Evolutionary conservation across 1,140 invertebrate species (phyloP), one percentile per base, ranked within the genome.

Genomic region (Wiebesia pumilae): DNA sequence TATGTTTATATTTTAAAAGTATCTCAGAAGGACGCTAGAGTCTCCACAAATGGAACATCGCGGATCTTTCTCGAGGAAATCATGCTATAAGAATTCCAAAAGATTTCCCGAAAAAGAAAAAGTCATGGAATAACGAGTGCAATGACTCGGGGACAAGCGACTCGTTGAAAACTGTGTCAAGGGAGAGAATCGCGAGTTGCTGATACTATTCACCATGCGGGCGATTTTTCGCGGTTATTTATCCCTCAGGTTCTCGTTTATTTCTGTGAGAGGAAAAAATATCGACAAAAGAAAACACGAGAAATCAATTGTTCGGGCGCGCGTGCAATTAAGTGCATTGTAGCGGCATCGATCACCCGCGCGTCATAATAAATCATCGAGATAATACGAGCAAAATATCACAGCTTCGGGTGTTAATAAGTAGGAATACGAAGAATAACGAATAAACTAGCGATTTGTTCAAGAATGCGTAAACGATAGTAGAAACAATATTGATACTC

Each of bases 131-230:
- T 67, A 38, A 33, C 27, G 80, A 82, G 80, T 82, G 7, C 80
- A 58, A 81, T 67, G 79, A 81, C 79, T 67, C 35, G 33, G 65
- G 65, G 65, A 40, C 80, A 65, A 43, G 30, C 40, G 65, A 82
- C 62, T 69, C 65, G 62, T 0, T 12, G 24, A 51, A 65, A 82
- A 82, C 80, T 71, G 24, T 62, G 80, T 82, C 80, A 82, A 82
- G 80, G 62, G 40, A 82, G 10, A 62, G 3, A 62, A 62, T 3
- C 21, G 58, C 58, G 58, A 62, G 19, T 62, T 27, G 10, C 58
- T 27, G 58, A 62, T 62, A 24, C 24, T 27, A 3, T 62, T 62
- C 27, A 27, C 24, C 24, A 62, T 27, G 4, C 24, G 24, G 24
- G 58, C 21, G 24, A 62, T 62, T 62, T 62, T 62, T 24, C 58